Base-by-base conservation (phyloP, 1,140 invertebrate species). In the Microplitis demolitor region DNA sequence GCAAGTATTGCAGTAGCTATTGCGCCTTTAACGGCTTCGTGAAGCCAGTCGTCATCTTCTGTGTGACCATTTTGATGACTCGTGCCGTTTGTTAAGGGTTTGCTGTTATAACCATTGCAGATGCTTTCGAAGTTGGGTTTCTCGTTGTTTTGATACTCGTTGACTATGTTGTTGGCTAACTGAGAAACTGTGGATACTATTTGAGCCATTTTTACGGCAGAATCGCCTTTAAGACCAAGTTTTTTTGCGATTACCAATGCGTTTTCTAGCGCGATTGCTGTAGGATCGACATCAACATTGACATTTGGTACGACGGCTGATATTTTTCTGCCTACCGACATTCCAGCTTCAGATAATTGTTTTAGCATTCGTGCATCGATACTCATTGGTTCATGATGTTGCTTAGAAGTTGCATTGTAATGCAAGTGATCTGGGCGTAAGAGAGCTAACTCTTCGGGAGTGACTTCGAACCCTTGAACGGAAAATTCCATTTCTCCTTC, bases 381-480 rank as follows among this genome's bases (percentile, higher is more conserved):
- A 69, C 90, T 90, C 14, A 89, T 45, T 2, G 39, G 84, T 77
- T 92, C 90, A 8, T 89, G 89, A 67, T 87, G 88, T 58, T 89
- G 87, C 13, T 88, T 87, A 33, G 88, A 86, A 9, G 88, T 87
- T 3, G 79, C 85, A 73, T 89, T 90, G 56, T 85, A 84, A 4
- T 79, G 79, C 4, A 84, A 66, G 51, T 89, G 88, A 77, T 89
- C 88, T 1, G 90, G 89, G 79, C 90, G 90, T 13, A 93, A 81
- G 14, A 93, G 78, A 70, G 88, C 89, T 2, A 93, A 77, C 82
- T 93, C 92, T 82, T 93, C 92, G 3, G 91, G 91, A 34, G 91
- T 91, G 1, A 93, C 90, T 75, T 93, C 90, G 82, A 93, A 94
- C 60, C 92, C 92, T 87, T 94, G 92, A 5, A 94, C 91, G 11